These are phyloP conservation scores for Tringa solitaria DNA, from an alignment of 2,113 vertebrate species.

Conservation along the genomic window DNA sequence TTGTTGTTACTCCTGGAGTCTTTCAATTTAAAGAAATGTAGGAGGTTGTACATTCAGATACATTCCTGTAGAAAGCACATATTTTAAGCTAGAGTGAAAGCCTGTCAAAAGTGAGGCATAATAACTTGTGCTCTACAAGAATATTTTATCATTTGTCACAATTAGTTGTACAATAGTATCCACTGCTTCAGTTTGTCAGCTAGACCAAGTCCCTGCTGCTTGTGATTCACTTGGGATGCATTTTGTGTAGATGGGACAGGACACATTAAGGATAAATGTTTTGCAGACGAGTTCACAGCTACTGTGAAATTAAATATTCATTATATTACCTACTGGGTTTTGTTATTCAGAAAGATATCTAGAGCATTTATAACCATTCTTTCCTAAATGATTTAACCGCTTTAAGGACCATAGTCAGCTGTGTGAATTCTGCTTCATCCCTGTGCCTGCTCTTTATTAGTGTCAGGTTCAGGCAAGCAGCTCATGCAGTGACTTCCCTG, in stretches of 20 bases:
- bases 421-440: background rate
- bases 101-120: background rate
- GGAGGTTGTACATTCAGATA: background rate
- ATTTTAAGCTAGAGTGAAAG: background rate
- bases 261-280: background rate
- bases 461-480: background rate
- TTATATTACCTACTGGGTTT: background rate
- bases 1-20: background rate
- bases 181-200: background rate
- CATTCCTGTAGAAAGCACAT: background rate
- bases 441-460: background rate
- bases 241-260: background rate
- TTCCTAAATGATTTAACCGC: background rate
- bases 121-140: background rate
- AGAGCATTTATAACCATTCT: background rate
- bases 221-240: background rate
- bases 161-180: background rate
- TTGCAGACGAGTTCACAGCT: background rate
- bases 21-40: background rate
- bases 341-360: background rate
- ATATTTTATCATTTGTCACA: background rate
- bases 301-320: background rate
- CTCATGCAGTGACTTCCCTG: background rate
- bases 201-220: background rate
- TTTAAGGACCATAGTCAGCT: background rate